phyloP scores from a whole-genome alignment of 2,797 vertebrate genomes.

The Menidia menidia region DNA sequence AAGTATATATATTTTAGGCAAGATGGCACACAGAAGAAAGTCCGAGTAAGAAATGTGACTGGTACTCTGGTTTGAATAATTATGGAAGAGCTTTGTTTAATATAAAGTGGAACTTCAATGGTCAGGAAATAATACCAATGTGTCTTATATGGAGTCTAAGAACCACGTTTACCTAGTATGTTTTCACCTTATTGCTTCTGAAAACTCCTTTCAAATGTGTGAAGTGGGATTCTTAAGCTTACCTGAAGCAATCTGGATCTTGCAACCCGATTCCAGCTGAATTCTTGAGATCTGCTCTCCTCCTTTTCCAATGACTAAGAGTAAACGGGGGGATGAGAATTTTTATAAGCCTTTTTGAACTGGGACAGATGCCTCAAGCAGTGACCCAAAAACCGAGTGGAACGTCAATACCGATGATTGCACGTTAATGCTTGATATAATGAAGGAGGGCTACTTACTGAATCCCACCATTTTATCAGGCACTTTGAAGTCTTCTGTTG shows the following conservation, averaged over 20 bases:
- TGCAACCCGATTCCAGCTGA: constrained; percentile 97
- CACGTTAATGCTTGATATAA: constrained; percentile 31
- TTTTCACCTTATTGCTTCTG: no score
- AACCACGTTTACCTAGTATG: no score
- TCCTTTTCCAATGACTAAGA: constrained; percentile 95
- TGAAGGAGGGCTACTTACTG: constrained; percentile 88
- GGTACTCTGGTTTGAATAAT: no score
- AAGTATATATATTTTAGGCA: no score
- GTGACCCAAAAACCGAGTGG: constrained; percentile 43
- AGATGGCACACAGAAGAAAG: no score
- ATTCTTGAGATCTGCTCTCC: constrained; percentile 99
- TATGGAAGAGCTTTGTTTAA: no score
- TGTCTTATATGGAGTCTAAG: no score
- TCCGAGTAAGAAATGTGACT: no score
- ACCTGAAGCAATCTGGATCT: constrained; percentile 99
- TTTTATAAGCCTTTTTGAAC: constrained; percentile 19
- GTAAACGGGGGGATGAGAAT: constrained; percentile 38
- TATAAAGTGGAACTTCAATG: no score
- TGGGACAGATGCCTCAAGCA: constrained; percentile 32
- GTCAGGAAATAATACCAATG: no score
- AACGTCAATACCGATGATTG: constrained; percentile 53
- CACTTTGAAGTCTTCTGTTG: constrained; percentile 99
- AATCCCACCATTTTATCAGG: constrained; percentile 99
- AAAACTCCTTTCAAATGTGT: no score
- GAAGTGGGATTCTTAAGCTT: constrained; percentile 24